Evolutionary conservation across 2,797 vertebrate genomes (phyloP).

Genomic region (Girardinus metallicus): DNA sequence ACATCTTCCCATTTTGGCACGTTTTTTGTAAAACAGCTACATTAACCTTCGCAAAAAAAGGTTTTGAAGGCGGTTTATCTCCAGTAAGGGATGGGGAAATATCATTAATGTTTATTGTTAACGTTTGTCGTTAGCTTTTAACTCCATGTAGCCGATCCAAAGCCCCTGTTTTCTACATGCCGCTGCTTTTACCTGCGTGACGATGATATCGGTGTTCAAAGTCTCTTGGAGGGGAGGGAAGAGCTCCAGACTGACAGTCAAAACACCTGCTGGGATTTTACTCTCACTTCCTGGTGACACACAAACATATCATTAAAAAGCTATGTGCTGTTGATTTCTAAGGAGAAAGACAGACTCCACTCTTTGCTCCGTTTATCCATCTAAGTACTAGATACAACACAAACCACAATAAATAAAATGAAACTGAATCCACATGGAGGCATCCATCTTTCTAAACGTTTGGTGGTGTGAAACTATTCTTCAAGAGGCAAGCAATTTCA

Average conservation of each 20-base stretch:
- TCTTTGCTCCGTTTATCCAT: neutral
- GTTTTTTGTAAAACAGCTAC: neutral
- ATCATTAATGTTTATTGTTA: neutral
- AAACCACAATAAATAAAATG: neutral
- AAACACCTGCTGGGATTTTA: slow-evolving; percentile 92
- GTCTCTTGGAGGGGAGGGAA: slow-evolving; percentile 87
- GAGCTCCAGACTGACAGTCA: slow-evolving; percentile 93
- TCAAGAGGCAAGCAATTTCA: neutral
- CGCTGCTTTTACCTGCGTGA: slow-evolving; percentile 86
- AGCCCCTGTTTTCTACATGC: neutral
- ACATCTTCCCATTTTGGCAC: neutral
- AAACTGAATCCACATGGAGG: neutral
- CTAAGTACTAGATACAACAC: neutral
- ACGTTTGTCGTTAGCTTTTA: neutral
- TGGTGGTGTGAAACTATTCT: neutral
- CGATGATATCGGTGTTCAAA: slow-evolving; percentile 87
- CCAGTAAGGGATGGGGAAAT: neutral
- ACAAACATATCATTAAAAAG: slow-evolving; percentile 15
- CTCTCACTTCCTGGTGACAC: slow-evolving; percentile 79
- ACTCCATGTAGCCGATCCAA: neutral
- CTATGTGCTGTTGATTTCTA: neutral
- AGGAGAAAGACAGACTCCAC: neutral
- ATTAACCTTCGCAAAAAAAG: neutral
- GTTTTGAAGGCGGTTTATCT: neutral
- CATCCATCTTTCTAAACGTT: neutral